These are phyloP conservation scores for Drosophila sp. DNA, from an alignment of 1,140 invertebrate genomes.

Conservation along the genomic window DNA sequence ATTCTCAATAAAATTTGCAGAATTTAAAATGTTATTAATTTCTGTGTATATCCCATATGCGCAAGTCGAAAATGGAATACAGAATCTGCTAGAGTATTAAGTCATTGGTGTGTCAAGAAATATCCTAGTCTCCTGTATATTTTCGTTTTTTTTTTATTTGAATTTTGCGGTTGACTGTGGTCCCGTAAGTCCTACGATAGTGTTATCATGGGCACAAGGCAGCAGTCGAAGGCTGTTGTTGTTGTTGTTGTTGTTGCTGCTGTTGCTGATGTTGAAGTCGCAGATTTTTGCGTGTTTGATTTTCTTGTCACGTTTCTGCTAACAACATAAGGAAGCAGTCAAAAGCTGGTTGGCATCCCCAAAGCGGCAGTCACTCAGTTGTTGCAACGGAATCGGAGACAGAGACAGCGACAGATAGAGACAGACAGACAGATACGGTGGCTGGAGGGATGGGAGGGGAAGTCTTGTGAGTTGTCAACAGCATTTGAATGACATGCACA, in stretches of 20 bases:
- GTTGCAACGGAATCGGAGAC: slow-evolving; percentile 23
- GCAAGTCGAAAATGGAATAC: too few species aligned
- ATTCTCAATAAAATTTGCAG: too few species aligned
- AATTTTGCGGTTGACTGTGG: slow-evolving; percentile 20
- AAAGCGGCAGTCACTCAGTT: slow-evolving; percentile 47
- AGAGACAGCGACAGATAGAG: slow-evolving; percentile 1
- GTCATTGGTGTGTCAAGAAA: too few species aligned
- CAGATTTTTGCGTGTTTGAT: slow-evolving; percentile 78
- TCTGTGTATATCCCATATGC: too few species aligned
- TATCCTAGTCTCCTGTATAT: neutral
- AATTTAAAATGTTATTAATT: too few species aligned
- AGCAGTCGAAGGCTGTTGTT: slow-evolving; percentile 22
- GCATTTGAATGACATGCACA: slow-evolving; percentile 72
- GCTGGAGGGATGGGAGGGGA: neutral
- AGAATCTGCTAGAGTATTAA: too few species aligned
- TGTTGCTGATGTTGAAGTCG: slow-evolving; percentile 53
- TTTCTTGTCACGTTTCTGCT: slow-evolving; percentile 81
- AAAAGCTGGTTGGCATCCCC: slow-evolving; percentile 62
- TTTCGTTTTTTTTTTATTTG: slow-evolving; percentile 18
- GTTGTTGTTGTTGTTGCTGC: slow-evolving; percentile 15
- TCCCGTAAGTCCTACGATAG: slow-evolving; percentile 22
- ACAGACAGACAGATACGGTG: neutral
- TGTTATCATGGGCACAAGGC: slow-evolving; percentile 46
- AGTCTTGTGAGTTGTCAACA: slow-evolving; percentile 65
- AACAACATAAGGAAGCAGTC: slow-evolving; percentile 83